Evolutionary conservation across 2,797 vertebrate species (phyloP).

Genomic region (Fistularia commersonii): DNA sequence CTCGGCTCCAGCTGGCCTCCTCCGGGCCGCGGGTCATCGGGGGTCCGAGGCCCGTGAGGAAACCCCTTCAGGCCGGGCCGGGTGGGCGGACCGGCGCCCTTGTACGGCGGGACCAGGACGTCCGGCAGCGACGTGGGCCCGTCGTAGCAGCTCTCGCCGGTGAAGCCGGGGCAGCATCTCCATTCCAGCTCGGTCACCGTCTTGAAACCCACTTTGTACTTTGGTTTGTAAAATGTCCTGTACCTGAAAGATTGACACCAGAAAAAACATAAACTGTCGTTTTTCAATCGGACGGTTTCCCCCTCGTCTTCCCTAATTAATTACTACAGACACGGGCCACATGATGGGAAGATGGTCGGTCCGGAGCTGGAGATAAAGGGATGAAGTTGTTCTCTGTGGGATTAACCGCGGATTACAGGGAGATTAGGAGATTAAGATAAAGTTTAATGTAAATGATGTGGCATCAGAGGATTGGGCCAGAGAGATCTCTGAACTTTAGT

Average conservation of each 20-base stretch:
- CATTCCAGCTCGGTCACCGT: constrained; percentile 91
- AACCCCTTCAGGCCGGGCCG: constrained; percentile 79
- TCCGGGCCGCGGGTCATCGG: constrained; percentile 68
- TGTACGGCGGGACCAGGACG: constrained; percentile 73
- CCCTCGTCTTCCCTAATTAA: constrained; percentile 26
- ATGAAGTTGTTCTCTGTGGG: constrained; percentile 41
- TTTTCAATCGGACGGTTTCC: not conserved
- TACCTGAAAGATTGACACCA: constrained; percentile 76
- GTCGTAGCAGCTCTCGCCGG: constrained; percentile 86
- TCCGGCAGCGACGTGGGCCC: constrained; percentile 78
- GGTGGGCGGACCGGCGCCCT: constrained; percentile 71
- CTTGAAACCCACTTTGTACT: constrained; percentile 91
- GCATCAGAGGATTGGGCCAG: constrained; percentile 27
- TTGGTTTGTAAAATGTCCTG: constrained; percentile 89
- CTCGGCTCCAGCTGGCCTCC: constrained; percentile 72
- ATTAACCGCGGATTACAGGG: constrained; percentile 49
- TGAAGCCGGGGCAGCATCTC: constrained; percentile 91
- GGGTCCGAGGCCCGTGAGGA: constrained; percentile 72
- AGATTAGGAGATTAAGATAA: constrained; percentile 53
- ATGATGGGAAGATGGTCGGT: constrained; percentile 6
- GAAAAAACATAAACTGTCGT: not conserved
- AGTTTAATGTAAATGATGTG: constrained; percentile 37
- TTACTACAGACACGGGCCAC: not conserved
- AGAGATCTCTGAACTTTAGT: constrained; percentile 16
- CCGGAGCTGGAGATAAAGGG: constrained; percentile 33